Evolutionary conservation across 2,888 invertebrate species (phyloP), one percentile per base, ranked within the genome.

Genomic region (Netelia inedita): DNA sequence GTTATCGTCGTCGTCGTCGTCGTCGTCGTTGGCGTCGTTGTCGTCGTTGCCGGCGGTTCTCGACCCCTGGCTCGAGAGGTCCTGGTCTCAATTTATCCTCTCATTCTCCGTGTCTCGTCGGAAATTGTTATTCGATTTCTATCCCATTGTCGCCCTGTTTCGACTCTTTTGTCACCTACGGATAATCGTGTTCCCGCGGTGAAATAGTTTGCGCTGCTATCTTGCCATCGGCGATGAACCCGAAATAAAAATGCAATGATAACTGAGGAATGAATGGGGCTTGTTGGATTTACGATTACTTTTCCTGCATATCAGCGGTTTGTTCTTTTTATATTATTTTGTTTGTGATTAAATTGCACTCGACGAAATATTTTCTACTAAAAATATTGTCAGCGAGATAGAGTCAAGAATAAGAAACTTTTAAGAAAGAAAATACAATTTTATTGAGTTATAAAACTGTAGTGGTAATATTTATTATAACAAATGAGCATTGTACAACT

Each of bases 21-120:
- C 28, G 28, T 28, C 28, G n/a, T n/a, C n/a, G n/a, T 28, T 6
- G n/a, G n/a, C n/a, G n/a, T n/a, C 91, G 90, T 92, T 91, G 57
- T 91, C 88, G 89, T 69, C 57, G 68, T 28, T 41, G 43, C 61
- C 16, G 11, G 16, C 65, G 76, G 83, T 82, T 76, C 85, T 74
- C 79, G 69, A 79, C 69, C 35, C 21, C 69, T 80, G 69, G 79
- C 65, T 71, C 68, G 79, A 82, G 75, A 85, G 80, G 23, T 10
- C 55, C 63, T 65, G 14, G 3, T 65, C 79, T 35, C 72, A 59
- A 50, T 83, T 61, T 50, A 73, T 55, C 55, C 79, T 72, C 55
- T n/a, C 19, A 19, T 68, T 73, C 79, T 28, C 28, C 28, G 28
- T 53, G 59, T 79, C 41, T 43, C 63, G 46, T 57, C 35, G 46